Evolutionary conservation across 2,113 vertebrate species (phyloP).

Genomic region (Aldabrachelys gigantea): DNA sequence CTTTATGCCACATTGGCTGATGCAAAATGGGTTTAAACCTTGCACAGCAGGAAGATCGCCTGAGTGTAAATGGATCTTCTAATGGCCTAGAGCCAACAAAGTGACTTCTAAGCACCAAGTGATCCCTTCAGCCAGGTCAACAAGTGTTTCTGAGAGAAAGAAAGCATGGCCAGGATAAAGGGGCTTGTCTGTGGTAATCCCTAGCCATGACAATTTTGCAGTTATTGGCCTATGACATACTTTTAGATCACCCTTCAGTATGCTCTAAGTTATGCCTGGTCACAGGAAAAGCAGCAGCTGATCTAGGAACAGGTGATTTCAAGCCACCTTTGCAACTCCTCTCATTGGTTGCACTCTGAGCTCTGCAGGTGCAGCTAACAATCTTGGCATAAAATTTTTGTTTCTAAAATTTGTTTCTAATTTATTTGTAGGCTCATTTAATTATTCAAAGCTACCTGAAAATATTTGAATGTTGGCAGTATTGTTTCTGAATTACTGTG

Average conservation of each 20-base stretch:
- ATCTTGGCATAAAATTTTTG: background rate
- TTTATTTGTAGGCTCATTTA: background rate
- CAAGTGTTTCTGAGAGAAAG: background rate
- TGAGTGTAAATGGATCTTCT: background rate
- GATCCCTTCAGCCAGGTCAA: background rate
- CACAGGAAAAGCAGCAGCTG: background rate
- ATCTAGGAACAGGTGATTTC: background rate
- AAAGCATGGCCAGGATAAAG: background rate
- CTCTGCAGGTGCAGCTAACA: background rate
- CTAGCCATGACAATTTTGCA: background rate
- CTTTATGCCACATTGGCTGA: background rate
- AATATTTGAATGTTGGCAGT: background rate
- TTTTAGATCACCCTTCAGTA: background rate
- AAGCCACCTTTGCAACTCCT: background rate
- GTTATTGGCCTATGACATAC: no score
- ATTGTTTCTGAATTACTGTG: background rate
- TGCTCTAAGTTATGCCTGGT: background rate
- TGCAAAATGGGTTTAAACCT: background rate
- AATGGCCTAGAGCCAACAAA: background rate
- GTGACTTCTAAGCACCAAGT: background rate
- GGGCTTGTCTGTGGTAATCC: background rate
- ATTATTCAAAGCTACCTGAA: background rate
- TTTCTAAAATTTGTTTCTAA: background rate
- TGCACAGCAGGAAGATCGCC: background rate
- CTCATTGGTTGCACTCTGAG: background rate